Evolutionary conservation across 2,113 vertebrate species (phyloP), one percentile per base, ranked within the genome.

Genomic region (Pardalotus punctatus): DNA sequence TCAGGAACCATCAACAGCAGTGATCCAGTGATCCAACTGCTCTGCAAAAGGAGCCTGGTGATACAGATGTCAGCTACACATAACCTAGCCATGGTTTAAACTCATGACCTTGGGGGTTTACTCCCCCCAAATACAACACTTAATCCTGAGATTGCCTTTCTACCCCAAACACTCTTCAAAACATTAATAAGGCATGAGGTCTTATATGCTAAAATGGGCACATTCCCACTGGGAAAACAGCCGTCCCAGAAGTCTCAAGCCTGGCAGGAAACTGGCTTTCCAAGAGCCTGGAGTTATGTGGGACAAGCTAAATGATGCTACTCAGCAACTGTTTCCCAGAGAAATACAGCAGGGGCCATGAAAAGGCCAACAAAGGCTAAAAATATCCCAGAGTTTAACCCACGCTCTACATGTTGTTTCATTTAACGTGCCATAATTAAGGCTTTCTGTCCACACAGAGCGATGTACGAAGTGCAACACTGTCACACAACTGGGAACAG

Each of bases 241-340:
- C 58, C 28, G 0, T 93, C 73, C 69, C 83, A 90, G 58, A 87
- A 91, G 95, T 96, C 95, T 86, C 86, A 96, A 92, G 91, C 53
- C 94, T 96, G 94, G 88, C 95, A 96, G 96, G 94, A 97, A 97
- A 95, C 76, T 10, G 7, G 71, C 85, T 94, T 97, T 96, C 94
- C 81, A 90, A 93, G 64, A 92, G 88, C 67, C 73, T 20, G 3
- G 80, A 95, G 85, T 94, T 95, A 94, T 88, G 94, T 91, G 88
- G 90, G 73, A 94, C 82, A 85, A 95, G 61, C 62, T 81, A 93
- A 95, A 91, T 29, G 88, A 88, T 94, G 95, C 90, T 97, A 81
- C 95, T 91, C 96, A 96, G 86, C 86, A 96, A 96, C 77, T 47
- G 74, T 92, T 97, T 97, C 96, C 95, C 97, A 97, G 86, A 88